These are phyloP conservation scores for Cassiopea xamachana DNA, from an alignment of 30 jellyfish, hydroid and myxozoan genomes.

Conservation along the genomic window DNA sequence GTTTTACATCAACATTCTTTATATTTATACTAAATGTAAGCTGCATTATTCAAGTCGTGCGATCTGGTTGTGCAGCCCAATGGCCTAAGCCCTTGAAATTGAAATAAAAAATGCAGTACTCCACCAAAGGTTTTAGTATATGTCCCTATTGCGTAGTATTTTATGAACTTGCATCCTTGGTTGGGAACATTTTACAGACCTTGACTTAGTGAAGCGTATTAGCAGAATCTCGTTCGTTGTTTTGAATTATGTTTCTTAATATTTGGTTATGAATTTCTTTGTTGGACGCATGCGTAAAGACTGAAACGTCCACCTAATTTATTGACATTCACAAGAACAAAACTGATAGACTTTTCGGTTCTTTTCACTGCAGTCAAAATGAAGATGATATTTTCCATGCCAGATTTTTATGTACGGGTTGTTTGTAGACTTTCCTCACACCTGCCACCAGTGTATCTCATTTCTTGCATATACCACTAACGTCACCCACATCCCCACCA, in stretches of 20 bases:
- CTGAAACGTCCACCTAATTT: conserved; percentile 18
- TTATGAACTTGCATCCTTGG: too few relatives aligned
- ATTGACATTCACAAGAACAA: background rate
- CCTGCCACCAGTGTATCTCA: too few relatives aligned
- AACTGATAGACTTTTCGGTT: background rate
- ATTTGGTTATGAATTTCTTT: background rate
- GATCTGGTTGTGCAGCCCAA: too few relatives aligned
- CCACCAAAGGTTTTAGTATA: too few relatives aligned
- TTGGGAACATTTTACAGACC: background rate
- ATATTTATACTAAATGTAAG: too few relatives aligned
- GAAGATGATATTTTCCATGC: background rate
- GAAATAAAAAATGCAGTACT: too few relatives aligned
- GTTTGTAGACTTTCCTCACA: too few relatives aligned
- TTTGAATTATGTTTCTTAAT: background rate
- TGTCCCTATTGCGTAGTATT: too few relatives aligned
- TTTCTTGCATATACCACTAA: background rate
- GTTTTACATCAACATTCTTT: too few relatives aligned
- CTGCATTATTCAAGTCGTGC: too few relatives aligned
- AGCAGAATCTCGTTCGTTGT: background rate
- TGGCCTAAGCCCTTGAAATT: too few relatives aligned
- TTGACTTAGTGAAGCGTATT: background rate
- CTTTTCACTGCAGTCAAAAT: background rate
- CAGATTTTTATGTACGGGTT: too few relatives aligned
- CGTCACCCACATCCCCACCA: background rate
- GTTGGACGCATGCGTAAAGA: background rate